Conservation (phyloP, 1,140 invertebrate genomes). For the Nasonia longicornis region DNA sequence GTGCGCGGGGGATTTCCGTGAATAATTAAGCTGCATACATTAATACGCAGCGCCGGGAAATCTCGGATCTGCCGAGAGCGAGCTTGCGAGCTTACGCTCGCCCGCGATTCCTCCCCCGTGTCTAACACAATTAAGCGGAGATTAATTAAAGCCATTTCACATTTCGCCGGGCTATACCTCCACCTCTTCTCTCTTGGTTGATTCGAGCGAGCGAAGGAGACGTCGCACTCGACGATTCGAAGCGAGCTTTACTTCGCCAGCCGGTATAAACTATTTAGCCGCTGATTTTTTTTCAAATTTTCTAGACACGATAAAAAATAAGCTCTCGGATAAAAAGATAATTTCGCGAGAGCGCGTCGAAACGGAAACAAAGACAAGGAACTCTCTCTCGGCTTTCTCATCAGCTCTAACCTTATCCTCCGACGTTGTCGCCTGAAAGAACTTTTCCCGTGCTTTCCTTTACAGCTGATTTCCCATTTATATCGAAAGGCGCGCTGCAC, state of each 20-base stretch:
- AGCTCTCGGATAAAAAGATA: not conserved
- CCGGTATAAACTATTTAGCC: not conserved
- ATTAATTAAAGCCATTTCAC: conserved; percentile 69
- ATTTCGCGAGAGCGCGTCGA: not conserved
- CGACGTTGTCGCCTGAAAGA: not conserved
- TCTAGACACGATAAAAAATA: not conserved
- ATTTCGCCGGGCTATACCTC: conserved; percentile 56
- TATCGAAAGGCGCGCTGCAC: not conserved
- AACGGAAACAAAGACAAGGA: not conserved
- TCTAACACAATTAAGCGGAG: conserved; percentile 65
- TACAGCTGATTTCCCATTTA: conserved; percentile 13
- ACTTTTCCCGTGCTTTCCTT: not conserved
- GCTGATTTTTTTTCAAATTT: not conserved
- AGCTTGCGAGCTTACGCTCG: conserved; percentile 41
- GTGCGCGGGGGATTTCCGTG: conserved; percentile 43
- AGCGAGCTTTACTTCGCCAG: not conserved
- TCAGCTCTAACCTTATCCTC: not conserved
- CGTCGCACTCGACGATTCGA: not conserved
- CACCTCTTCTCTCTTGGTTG: not conserved
- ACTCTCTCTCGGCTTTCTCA: not conserved
- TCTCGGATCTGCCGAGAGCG: conserved; percentile 53
- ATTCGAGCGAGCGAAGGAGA: not conserved
- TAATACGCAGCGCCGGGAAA: conserved; percentile 63
- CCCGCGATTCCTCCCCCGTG: conserved; percentile 52
- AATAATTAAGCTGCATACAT: conserved; percentile 67